These are phyloP conservation scores for Macrotus californicus DNA, from an alignment of 2,113 vertebrate genomes.

Conservation along the genomic window DNA sequence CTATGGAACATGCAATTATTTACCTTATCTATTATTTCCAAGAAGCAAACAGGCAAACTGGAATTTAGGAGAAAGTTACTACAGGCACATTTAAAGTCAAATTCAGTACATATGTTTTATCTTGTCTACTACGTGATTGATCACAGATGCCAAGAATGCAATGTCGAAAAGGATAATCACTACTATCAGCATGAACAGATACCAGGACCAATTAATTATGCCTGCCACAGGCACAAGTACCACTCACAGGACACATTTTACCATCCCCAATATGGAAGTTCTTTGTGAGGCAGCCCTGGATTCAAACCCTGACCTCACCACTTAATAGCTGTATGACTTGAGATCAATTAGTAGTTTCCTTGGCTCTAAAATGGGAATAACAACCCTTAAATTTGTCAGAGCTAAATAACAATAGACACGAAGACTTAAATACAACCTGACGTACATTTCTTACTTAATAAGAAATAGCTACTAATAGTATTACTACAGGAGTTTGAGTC, in stretches of 20 bases:
- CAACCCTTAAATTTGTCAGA: neutral
- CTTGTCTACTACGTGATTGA: neutral
- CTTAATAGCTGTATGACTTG: neutral
- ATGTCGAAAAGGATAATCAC: neutral
- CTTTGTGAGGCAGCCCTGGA: neutral
- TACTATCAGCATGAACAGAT: neutral
- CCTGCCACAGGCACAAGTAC: neutral
- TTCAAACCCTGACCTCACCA: neutral
- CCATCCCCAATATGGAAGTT: neutral
- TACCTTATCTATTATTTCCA: neutral
- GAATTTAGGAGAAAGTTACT: neutral
- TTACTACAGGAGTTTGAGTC: neutral
- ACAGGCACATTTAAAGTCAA: neutral
- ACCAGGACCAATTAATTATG: neutral
- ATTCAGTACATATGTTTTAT: neutral
- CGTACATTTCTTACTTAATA: neutral
- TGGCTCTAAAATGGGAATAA: neutral
- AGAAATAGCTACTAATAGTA: neutral
- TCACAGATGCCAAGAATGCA: neutral
- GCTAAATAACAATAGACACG: neutral
- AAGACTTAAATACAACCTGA: neutral
- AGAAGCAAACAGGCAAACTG: neutral
- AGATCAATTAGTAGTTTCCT: neutral
- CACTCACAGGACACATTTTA: neutral
- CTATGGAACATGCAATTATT: neutral